These are phyloP conservation scores for Ricordea florida DNA, from an alignment of 92 coral and sea anemone species.

Conservation along the genomic window DNA sequence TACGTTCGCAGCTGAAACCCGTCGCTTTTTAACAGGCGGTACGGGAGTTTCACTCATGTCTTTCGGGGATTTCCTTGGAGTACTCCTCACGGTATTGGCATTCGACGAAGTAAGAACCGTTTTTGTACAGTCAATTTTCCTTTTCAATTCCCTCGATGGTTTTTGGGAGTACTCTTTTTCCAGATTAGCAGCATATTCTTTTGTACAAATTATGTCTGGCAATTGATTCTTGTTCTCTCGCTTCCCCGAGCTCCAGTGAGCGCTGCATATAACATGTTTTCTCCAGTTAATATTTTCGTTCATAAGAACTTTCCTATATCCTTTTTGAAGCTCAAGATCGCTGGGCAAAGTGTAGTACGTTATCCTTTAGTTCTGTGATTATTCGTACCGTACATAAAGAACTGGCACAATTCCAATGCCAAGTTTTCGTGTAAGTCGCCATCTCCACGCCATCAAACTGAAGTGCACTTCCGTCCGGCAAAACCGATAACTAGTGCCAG, in stretches of 20 bases:
- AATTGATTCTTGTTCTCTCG: not conserved
- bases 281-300: slow-evolving; percentile 37
- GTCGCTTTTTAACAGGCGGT: too few species aligned
- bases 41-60: too few species aligned
- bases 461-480: too few species aligned
- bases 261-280: slow-evolving; percentile 40
- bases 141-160: too few species aligned
- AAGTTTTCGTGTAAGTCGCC: slow-evolving; percentile 18
- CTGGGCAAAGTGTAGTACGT: slow-evolving; percentile 6
- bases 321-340: slow-evolving; percentile 19
- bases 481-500: too few species aligned
- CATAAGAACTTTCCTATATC: slow-evolving; percentile 34
- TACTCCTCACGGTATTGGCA: too few species aligned
- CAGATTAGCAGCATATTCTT: too few species aligned
- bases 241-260: slow-evolving; percentile 36
- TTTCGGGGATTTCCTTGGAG: not conserved
- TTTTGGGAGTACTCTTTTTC: too few species aligned
- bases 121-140: too few species aligned
- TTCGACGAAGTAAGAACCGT: too few species aligned
- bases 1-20: too few species aligned
- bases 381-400: slow-evolving; percentile 20
- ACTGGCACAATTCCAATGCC: slow-evolving; percentile 56
- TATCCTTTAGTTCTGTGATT: not conserved
- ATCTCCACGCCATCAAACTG: not conserved
- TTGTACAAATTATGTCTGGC: slow-evolving; percentile 21